Base-by-base conservation (phyloP, 1,140 invertebrate genomes). In the Drosophila azteca region DNA sequence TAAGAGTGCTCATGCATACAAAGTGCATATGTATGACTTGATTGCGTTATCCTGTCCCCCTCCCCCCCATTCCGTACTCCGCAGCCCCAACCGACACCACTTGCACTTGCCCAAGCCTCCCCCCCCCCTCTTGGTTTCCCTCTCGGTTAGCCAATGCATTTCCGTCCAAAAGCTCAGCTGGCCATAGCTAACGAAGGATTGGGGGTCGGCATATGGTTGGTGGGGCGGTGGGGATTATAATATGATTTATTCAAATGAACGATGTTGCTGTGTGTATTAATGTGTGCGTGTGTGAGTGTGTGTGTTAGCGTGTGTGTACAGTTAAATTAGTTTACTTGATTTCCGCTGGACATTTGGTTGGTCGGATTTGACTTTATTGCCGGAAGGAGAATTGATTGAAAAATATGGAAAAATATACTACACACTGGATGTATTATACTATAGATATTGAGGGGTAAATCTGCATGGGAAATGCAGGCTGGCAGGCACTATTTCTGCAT, bases 251-350 rank as follows among this genome's bases (percentile, higher is more conserved):
- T 73, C 57, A 58, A 77, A 81, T 72, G 58, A 76, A 46, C 70
- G 45, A 49, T 22, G 46, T 49, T 48, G 17, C 17, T 43, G 4
- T 13, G 31, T 22, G 24, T 49, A 41, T 11, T 15, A 7, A 7
- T 31, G 39, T 46, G n/a, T 17, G 7, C 8, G 24, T 6, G 24
- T 24, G 49, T 24, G 0, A 3, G 17, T 26, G 8, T 13, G 11
- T 24, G 6, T 51, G 15, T 31, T 1, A 20, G 45, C 41, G 17
- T 15, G 45, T 39, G 17, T 62, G 35, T 62, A 46, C 58, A 49
- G 41, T 60, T 77, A 51, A 60, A 85, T 80, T 69, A 81, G 66
- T 71, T 73, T 72, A 62, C 72, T 80, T 65, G 46, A 64, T 84
- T 68, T 68, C 52, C 67, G 60, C 35, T 57, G 62, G 44, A 70